Base-by-base conservation (phyloP, 2,888 invertebrate species). In the Trichopria drosophilae region DNA sequence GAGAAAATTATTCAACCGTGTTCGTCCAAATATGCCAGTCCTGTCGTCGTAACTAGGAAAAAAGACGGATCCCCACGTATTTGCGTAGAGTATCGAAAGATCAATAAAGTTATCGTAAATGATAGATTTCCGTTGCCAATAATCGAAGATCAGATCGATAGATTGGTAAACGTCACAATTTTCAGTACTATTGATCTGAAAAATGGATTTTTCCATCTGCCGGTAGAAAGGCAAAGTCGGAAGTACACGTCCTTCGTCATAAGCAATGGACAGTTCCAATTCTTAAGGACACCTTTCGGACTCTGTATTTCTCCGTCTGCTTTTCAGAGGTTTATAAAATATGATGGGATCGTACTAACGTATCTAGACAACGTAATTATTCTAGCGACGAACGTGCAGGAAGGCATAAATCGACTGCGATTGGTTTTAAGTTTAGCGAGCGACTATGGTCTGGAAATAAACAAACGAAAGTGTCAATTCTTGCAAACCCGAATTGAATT, bases 51-150 rank as follows among this genome's bases (percentile, higher is more conserved):
- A 28, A 42, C 47, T 5, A 20, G 29, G 6, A 53, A 53, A 24
- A 47, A 47, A 15, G 48, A 43, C 12, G 51, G 53, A 3, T 37
- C 43, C 1, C 37, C 36, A 12, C 36, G 52, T 22, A 24, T 64
- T 4, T 75, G 72, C 50, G 62, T 75, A 1, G 72, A 76, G 49
- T 77, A 68, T 51, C 45, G 74, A 19, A 49, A 57, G 19, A 18
- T 75, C 1, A 76, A 76, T 57, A 48, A 51, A 18, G 63, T 64
- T 48, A 63, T 69, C 0, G 41, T 55, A 4, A 64, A 59, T 42
- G 57, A 58, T 37, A 46, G 48, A n/a, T 55, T 51, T 28, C 56
- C 52, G 7, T 32, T 57, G 31, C 55, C 58, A 1, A 19, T 56
- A 13, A 51, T 60, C 4, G 53, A 69, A 6, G 51, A 51, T n/a